These are phyloP conservation scores for Geotria australis DNA, from an alignment of 2,797 vertebrate species.

Conservation along the genomic window DNA sequence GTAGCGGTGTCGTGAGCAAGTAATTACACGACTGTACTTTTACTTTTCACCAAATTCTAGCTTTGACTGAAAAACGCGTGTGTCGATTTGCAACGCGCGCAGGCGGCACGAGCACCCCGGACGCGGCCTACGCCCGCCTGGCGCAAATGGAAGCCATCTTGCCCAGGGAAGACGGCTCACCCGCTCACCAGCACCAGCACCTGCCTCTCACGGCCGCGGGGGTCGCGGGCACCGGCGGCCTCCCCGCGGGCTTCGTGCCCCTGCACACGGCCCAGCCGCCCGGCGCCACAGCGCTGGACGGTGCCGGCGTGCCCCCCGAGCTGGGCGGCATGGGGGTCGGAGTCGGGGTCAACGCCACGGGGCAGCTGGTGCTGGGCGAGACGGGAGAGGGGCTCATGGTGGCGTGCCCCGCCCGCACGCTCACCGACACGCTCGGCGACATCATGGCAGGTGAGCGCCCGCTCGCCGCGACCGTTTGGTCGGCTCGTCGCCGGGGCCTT, in stretches of 20 bases:
- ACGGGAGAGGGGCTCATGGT: slow-evolving; percentile 92
- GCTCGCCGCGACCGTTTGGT: too few species aligned
- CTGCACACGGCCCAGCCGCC: neutral
- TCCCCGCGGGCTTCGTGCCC: neutral
- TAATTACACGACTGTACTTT: too few species aligned
- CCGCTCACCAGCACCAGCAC: slow-evolving; percentile 20
- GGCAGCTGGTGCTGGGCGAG: slow-evolving; percentile 53
- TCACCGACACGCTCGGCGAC: slow-evolving; percentile 98
- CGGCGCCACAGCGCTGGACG: neutral
- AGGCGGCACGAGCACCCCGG: neutral
- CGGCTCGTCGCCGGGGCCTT: too few species aligned
- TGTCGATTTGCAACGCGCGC: too few species aligned
- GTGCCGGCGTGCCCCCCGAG: neutral
- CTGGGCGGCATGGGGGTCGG: neutral
- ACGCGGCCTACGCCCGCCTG: slow-evolving; percentile 38
- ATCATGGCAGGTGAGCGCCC: slow-evolving; percentile 71
- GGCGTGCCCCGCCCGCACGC: slow-evolving; percentile 90
- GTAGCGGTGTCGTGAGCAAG: too few species aligned
- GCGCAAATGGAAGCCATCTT: slow-evolving; percentile 61
- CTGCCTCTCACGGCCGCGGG: slow-evolving; percentile 18
- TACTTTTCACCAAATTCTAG: too few species aligned
- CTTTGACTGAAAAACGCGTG: too few species aligned
- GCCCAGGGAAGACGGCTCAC: slow-evolving; percentile 15
- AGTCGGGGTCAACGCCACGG: slow-evolving; percentile 1
- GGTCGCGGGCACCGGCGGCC: too few species aligned